Conservation (phyloP, 2,113 vertebrate genomes). For the Vulpes ferrilata region DNA sequence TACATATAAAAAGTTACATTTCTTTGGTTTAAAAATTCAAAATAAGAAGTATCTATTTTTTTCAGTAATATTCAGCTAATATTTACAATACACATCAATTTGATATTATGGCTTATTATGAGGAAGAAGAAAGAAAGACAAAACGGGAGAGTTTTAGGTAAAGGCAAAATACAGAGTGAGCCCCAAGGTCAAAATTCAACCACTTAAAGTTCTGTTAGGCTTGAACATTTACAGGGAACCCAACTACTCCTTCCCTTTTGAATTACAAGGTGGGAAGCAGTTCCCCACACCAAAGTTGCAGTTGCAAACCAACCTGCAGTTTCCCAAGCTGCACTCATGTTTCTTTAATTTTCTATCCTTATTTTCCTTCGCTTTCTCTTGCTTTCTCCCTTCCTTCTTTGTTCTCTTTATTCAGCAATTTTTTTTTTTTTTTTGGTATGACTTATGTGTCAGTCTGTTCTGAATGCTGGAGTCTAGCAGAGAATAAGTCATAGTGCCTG, state of each 20-base stretch:
- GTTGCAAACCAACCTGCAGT: no score
- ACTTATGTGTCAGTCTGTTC: neutral
- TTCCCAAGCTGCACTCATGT: neutral
- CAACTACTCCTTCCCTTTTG: neutral
- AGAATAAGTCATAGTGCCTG: neutral
- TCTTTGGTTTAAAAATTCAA: constrained; percentile 27
- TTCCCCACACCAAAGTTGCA: neutral
- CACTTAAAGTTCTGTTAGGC: neutral
- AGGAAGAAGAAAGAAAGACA: neutral
- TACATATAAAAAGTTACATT: neutral
- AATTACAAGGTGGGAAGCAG: neutral
- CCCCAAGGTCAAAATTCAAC: neutral
- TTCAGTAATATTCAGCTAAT: neutral
- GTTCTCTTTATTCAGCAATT: neutral
- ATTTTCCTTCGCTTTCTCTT: neutral
- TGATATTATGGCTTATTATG: neutral
- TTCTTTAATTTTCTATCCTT: neutral
- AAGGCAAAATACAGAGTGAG: neutral
- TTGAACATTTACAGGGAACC: neutral
- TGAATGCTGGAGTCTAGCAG: neutral
- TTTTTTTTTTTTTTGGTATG: neutral
- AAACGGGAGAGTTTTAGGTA: neutral
- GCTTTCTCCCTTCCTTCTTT: neutral
- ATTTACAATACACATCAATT: neutral
- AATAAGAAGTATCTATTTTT: neutral